These are phyloP conservation scores for Rhogogaster chlorosoma DNA, from an alignment of 2,888 invertebrate species.

Conservation along the genomic window DNA sequence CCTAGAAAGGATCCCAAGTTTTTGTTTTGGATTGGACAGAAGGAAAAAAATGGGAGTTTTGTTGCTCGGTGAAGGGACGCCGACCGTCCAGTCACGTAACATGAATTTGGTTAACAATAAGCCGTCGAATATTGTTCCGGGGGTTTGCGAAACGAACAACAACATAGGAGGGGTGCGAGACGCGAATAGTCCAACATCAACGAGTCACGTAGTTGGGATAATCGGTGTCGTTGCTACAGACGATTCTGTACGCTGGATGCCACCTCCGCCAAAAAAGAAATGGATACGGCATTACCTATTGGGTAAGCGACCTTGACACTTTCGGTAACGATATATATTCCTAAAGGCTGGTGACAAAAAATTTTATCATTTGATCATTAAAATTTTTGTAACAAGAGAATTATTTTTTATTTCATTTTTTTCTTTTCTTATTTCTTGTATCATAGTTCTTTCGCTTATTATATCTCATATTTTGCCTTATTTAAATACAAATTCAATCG, in stretches of 20 bases:
- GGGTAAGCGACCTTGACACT: slow-evolving; percentile 74
- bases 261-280: slow-evolving; percentile 86
- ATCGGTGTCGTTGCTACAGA: slow-evolving; percentile 63
- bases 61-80: slow-evolving; percentile 71
- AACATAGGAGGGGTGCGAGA: slow-evolving; percentile 58
- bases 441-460: not conserved
- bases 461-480: not conserved
- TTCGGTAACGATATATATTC: not conserved
- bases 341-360: not conserved
- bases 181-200: slow-evolving; percentile 61
- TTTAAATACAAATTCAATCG: not conserved
- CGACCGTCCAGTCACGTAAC: slow-evolving; percentile 62
- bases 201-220: slow-evolving; percentile 62
- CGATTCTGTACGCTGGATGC: slow-evolving; percentile 71
- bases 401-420: not conserved
- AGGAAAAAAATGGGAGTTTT: slow-evolving; percentile 73
- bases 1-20: not conserved
- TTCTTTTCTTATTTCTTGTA: not conserved
- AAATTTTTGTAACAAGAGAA: too few species aligned
- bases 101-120: slow-evolving; percentile 50
- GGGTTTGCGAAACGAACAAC: slow-evolving; percentile 52
- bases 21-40: not conserved
- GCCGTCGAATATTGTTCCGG: slow-evolving; percentile 61
- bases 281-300: slow-evolving; percentile 86
- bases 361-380: not conserved